Conservation (phyloP, 2,113 vertebrate genomes). For the Grammomys dolichurus region DNA sequence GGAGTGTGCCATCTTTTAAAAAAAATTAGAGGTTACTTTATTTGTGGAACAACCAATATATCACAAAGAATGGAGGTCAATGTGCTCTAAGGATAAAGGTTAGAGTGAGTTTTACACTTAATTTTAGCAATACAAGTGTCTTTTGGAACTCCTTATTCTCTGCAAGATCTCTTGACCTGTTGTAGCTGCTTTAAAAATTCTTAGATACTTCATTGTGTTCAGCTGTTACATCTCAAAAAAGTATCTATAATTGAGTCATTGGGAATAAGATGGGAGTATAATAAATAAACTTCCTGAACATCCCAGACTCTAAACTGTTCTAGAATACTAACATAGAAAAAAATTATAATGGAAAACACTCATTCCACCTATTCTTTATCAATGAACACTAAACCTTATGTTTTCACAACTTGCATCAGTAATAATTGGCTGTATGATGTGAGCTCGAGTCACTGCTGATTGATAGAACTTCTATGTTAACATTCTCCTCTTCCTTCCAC, state of each 20-base stretch:
- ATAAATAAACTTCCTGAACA: neutral
- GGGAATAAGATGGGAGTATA: neutral
- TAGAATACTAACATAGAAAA: neutral
- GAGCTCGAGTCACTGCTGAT: neutral
- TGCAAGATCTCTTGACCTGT: neutral
- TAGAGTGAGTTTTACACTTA: neutral
- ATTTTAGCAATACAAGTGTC: slow-evolving; percentile 4
- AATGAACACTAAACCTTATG: neutral
- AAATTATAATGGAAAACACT: neutral
- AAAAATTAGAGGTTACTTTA: neutral
- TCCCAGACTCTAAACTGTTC: neutral
- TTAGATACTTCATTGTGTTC: neutral
- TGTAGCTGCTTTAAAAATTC: slow-evolving; percentile 6
- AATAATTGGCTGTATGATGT: neutral
- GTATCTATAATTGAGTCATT: neutral
- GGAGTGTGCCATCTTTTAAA: neutral
- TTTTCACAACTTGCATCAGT: neutral
- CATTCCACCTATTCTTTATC: neutral
- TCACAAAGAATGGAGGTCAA: neutral
- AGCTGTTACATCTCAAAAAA: neutral
- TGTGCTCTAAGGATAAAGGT: neutral
- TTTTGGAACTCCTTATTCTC: neutral
- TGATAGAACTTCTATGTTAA: neutral
- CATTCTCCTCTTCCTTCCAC: neutral
- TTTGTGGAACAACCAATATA: neutral